Evolutionary conservation across 2,113 vertebrate genomes (phyloP).

Genomic region (Trochalopteron elliotii): DNA sequence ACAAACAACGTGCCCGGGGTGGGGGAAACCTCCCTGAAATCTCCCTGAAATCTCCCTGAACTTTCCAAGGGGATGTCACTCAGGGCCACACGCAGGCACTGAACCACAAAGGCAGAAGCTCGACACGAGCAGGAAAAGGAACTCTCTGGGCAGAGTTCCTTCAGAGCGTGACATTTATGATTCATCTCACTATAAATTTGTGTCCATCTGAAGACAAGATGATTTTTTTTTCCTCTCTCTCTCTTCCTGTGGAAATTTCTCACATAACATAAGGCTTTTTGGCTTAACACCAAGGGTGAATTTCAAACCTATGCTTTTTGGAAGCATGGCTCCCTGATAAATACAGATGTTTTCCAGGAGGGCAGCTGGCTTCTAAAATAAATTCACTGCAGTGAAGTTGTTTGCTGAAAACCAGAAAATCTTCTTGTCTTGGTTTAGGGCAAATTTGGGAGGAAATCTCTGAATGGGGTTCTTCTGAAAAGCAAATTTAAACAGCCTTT

Average conservation of each 20-base stretch:
- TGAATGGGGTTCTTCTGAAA: no score
- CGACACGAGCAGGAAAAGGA: conserved; percentile 29
- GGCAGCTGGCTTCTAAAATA: background rate
- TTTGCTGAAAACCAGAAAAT: background rate
- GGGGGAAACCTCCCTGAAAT: background rate
- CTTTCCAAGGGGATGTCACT: conserved; percentile 20
- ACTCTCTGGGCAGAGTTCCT: conserved; percentile 27
- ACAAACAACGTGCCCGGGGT: background rate
- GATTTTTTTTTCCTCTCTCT: background rate
- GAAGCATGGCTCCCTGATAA: background rate
- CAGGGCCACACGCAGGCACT: conserved; percentile 4
- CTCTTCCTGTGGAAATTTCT: conserved; percentile 50
- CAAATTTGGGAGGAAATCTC: no score
- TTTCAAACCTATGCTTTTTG: background rate
- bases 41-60: background rate
- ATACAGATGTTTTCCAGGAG: background rate
- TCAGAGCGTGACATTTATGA: conserved; percentile 51
- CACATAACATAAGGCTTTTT: background rate
- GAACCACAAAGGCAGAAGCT: conserved; percentile 45
- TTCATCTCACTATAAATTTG: conserved; percentile 47
- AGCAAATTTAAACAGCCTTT: no score
- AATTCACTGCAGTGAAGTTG: background rate
- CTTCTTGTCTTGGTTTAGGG: no score
- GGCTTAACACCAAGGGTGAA: background rate
- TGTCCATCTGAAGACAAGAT: background rate